Evolutionary conservation across 37 sponge, comb jelly and placozoan genomes (phyloP), one percentile per base, ranked within the genome.

Genomic region (Cladorhizidae sp.): DNA sequence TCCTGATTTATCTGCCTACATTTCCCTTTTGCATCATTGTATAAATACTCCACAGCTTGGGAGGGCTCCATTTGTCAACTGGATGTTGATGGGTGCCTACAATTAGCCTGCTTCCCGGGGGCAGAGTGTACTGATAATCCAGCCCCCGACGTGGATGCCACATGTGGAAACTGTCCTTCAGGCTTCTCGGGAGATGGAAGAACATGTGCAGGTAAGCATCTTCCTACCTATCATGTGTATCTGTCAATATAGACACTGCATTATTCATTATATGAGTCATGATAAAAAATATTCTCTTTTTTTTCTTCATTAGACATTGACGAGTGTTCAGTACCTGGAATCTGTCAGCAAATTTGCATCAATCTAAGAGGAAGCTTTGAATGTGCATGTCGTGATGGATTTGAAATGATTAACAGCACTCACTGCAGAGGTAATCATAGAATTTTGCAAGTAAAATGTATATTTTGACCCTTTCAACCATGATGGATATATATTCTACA

Each of bases 11-110:
- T n/a, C n/a, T n/a, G n/a, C n/a, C n/a, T n/a, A n/a, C n/a, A n/a
- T n/a, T n/a, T n/a, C n/a, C n/a, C n/a, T n/a, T n/a, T n/a, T n/a
- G n/a, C n/a, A n/a, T n/a, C n/a, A n/a, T n/a, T 51, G 20, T 51
- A 14, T 76, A 25, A 12, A 11, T 77, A 18, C 56, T 1, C 2
- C 35, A 45, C 42, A 88, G 89, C 72, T n/a, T 88, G 67, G 61
- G 74, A 52, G 33, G 90, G 90, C 2, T 11, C 31, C 23, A 83
- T 58, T 67, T 90, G 90, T 80, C 70, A 85, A 40, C 21, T 57
- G 3, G 90, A 90, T 71, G 59, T 70, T n/a, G 79, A 90, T 87
- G 91, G 87, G 3, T 90, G 91, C 52, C 35, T 41, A 17, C 83
- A 82, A 23, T 20, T 70, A 25, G 40, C 65, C 41, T 90, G 91